Percentiles rank a stretch among this genome's conserved stretches.
These are phyloP conservation scores for Malthinus seriepunctatus DNA, from an alignment of 2,888 invertebrate genomes.

Conservation along the genomic window DNA sequence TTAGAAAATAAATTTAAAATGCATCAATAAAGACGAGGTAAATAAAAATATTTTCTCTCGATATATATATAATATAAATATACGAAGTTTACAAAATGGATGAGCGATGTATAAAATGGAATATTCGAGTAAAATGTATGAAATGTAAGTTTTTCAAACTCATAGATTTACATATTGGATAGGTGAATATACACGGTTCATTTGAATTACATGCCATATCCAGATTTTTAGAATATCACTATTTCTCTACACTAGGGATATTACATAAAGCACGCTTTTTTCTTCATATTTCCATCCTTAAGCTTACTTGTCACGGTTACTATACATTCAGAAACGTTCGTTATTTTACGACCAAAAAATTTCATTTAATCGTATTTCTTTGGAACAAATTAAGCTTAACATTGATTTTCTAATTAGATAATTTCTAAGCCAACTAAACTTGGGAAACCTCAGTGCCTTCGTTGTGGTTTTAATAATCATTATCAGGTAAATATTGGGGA, in stretches of 20 bases:
- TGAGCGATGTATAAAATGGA: constrained; percentile 23
- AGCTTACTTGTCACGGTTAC: too few relatives aligned
- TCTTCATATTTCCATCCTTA: too few relatives aligned
- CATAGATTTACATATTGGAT: constrained; percentile 25
- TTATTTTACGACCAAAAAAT: too few relatives aligned
- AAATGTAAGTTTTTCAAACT: constrained; percentile 25
- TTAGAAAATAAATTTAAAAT: background rate
- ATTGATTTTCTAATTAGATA: too few relatives aligned
- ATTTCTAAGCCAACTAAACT: too few relatives aligned
- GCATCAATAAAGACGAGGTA: constrained; percentile 12
- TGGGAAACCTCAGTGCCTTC: too few relatives aligned
- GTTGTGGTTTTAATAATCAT: too few relatives aligned
- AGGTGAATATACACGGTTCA: constrained; percentile 28
- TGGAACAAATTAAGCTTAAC: too few relatives aligned
- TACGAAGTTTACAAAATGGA: constrained; percentile 11
- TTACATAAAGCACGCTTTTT: background rate
- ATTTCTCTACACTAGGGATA: constrained; percentile 4
- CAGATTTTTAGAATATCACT: constrained; percentile 21
- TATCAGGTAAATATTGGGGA: too few relatives aligned
- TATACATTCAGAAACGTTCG: too few relatives aligned
- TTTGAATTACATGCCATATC: constrained; percentile 25
- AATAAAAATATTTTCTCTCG: constrained; percentile 19
- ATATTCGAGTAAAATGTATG: constrained; percentile 24
- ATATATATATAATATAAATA: constrained; percentile 3
- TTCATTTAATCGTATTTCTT: too few relatives aligned